Conservation (phyloP, 2,888 invertebrate genomes). For the Ischnus inquisitorius region DNA sequence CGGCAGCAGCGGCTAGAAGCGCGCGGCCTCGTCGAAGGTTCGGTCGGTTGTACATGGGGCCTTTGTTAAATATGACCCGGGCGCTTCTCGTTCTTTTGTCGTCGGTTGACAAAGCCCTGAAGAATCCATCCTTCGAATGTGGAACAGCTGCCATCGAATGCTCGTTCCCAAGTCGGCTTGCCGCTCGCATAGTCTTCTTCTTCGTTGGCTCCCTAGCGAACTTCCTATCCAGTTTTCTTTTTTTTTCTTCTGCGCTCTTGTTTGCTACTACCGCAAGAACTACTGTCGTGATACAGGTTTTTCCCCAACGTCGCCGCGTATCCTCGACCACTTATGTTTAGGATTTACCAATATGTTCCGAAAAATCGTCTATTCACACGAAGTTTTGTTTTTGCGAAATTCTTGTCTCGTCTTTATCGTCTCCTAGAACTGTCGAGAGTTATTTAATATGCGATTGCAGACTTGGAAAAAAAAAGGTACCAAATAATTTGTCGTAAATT, state of each 20-base stretch:
- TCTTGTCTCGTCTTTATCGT: too few relatives aligned
- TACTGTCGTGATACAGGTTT: slow-evolving; percentile 4
- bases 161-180: slow-evolving; percentile 75
- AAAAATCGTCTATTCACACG: background rate
- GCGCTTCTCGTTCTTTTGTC: slow-evolving; percentile 79
- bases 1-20: background rate
- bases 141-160: slow-evolving; percentile 85
- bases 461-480: background rate
- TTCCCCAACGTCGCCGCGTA: background rate
- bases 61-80: slow-evolving; percentile 68
- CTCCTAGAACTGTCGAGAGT: background rate
- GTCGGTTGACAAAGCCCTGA: slow-evolving; percentile 82
- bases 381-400: background rate
- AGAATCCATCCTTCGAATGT: slow-evolving; percentile 85
- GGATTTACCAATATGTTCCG: background rate
- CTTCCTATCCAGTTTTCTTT: slow-evolving; percentile 18
- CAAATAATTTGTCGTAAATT: too few relatives aligned
- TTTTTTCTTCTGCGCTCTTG: slow-evolving; percentile 32
- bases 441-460: background rate
- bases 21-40: slow-evolving; percentile 59
- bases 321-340: background rate
- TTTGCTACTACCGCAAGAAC: slow-evolving; percentile 6
- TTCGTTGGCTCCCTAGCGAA: slow-evolving; percentile 48
- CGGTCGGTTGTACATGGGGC: slow-evolving; percentile 40
- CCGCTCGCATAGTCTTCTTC: background rate